Conservation (phyloP, 2,113 vertebrate genomes). For the Dromiciops gliroides region DNA sequence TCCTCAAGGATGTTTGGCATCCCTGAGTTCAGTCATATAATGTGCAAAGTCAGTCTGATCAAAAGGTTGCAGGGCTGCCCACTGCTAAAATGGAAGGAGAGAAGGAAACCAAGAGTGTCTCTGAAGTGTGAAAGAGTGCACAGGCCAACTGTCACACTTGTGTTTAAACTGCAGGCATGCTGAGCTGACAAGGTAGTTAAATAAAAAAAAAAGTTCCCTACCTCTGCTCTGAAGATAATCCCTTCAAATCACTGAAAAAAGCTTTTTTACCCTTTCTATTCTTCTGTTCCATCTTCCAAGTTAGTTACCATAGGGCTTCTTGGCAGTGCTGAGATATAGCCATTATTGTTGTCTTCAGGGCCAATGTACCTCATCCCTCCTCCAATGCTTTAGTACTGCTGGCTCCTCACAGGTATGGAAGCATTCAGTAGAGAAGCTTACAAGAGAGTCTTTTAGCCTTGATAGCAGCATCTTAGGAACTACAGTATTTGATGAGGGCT, state of each 20-base stretch:
- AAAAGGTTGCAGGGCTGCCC: constrained; percentile 87
- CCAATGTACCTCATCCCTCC: background rate
- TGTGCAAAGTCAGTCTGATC: constrained; percentile 85
- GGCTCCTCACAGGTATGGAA: background rate
- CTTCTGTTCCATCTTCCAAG: background rate
- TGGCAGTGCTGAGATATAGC: background rate
- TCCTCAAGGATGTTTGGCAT: constrained; percentile 87
- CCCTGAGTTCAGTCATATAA: constrained; percentile 85
- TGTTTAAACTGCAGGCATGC: constrained; percentile 71
- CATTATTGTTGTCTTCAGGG: constrained; percentile 8
- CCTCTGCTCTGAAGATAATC: constrained; percentile 1
- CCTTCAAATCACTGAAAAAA: constrained; percentile 16
- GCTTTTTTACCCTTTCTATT: background rate
- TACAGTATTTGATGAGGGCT: background rate
- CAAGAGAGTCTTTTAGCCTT: background rate
- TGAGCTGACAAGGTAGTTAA: constrained; percentile 67
- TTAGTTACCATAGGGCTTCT: constrained; percentile 21
- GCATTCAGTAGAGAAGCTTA: background rate
- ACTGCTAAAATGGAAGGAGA: constrained; percentile 83
- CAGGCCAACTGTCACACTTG: constrained; percentile 75
- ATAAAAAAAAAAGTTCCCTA: constrained; percentile 40
- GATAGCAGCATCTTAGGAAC: background rate
- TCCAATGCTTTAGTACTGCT: background rate
- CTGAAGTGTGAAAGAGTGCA: constrained; percentile 82
- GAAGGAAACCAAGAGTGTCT: constrained; percentile 82